A percentile compares a stretch with the other conserved stretches of the same genome.
Evolutionary conservation across 2,888 invertebrate species (phyloP).

Genomic region (Gymnocheta viridis): DNA sequence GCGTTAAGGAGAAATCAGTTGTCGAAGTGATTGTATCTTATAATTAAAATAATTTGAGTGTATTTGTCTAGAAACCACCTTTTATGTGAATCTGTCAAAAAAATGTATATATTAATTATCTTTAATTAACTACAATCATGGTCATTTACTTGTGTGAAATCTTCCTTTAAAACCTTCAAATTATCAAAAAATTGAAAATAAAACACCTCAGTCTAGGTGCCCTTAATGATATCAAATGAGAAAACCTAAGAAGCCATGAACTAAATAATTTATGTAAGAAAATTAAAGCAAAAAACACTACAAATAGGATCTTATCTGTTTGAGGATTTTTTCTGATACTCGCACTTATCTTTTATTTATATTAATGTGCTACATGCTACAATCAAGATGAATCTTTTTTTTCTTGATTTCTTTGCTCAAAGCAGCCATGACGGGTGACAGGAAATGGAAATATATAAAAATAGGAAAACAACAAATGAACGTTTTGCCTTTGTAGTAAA

Average conservation of each 20-base stretch:
- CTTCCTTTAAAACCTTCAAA: background rate
- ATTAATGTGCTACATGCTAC: slow-evolving; percentile 49
- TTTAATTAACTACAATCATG: background rate
- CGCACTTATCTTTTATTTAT: slow-evolving; percentile 55
- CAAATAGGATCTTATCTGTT: background rate
- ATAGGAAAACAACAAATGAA: slow-evolving; percentile 24
- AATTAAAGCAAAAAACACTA: background rate
- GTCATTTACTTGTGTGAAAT: background rate
- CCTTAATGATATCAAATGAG: background rate
- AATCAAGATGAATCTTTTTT: slow-evolving; percentile 29
- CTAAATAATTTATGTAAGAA: background rate
- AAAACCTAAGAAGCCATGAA: background rate
- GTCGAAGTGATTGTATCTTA: too few species aligned
- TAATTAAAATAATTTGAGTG: too few species aligned
- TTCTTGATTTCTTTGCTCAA: background rate
- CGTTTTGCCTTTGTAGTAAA: slow-evolving; percentile 1
- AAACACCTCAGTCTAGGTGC: background rate
- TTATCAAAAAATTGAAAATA: background rate
- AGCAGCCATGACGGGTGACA: background rate
- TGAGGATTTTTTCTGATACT: background rate
- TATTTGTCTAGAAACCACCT: too few species aligned
- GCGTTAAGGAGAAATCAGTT: too few species aligned
- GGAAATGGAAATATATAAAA: slow-evolving; percentile 7
- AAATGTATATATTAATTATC: background rate
- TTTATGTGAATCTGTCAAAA: background rate